A percentile compares a stretch with the other conserved stretches of the same genome.
Conservation (phyloP, 2,113 vertebrate species). For the Falco punctatus region DNA sequence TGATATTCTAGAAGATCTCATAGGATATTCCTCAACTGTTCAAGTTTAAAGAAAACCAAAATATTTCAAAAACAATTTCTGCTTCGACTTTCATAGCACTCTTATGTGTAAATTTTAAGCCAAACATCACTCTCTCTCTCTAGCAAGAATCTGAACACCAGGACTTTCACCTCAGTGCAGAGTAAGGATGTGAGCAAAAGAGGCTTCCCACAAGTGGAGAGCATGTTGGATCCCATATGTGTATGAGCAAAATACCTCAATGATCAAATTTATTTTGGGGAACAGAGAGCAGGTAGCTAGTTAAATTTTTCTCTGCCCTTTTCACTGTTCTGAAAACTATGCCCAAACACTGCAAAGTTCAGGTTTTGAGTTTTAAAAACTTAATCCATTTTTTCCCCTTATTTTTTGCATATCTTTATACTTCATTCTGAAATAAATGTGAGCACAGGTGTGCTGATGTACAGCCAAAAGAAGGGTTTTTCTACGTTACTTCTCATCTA, state of each 20-base stretch:
- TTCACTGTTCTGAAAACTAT: neutral
- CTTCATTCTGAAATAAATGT: neutral
- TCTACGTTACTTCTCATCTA: neutral
- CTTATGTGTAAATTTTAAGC: neutral
- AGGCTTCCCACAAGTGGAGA: neutral
- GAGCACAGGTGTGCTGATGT: neutral
- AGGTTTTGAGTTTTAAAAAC: neutral
- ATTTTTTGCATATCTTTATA: neutral
- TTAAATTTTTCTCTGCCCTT: neutral
- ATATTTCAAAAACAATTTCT: neutral
- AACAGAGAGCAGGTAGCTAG: neutral
- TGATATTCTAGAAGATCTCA: neutral
- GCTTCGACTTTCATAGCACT: neutral
- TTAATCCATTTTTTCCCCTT: neutral
- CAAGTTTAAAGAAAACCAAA: neutral
- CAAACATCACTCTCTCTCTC: neutral
- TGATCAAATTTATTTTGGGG: neutral
- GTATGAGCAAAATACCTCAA: neutral
- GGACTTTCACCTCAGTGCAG: neutral
- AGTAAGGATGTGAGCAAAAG: fast-evolving
- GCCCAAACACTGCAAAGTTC: neutral
- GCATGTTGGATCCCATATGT: neutral
- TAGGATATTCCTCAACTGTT: neutral
- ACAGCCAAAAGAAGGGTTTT: neutral
- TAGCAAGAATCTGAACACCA: neutral